Base-by-base conservation (phyloP, 2,888 invertebrate genomes). In the Fragum fragum region DNA sequence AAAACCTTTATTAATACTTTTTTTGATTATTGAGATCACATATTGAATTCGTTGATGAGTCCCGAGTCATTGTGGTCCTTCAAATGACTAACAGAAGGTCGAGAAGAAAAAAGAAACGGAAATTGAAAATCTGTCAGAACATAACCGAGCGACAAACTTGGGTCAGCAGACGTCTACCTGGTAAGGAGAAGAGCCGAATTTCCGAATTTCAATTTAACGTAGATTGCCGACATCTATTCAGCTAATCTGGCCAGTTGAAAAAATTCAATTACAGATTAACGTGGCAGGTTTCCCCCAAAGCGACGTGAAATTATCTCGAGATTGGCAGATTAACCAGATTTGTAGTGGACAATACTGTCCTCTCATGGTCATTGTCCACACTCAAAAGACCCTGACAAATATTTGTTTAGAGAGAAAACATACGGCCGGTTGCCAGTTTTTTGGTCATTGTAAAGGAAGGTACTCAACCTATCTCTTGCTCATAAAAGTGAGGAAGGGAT, bases 241-340 rank as follows among this genome's bases (percentile, higher is more conserved):
- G 66, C 77, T 79, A 77, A 81, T 79, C 77, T 72, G 72, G 70
- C 79, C 76, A 70, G 59, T 68, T 72, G 85, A 81, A 79, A 84
- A 63, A 85, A 74, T 81, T 81, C 76, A 85, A 85, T 85, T 85
- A 85, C 76, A 85, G 81, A 85, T 84, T 84, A 82, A 61, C 78
- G 21, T 63, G 76, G 70, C 69, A 42, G 47, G 57, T 57, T 70
- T 36, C 3, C 66, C 69, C 73, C 61, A 72, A 76, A 79, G 76
- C 75, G 79, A 70, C 57, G 57, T 53, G 70, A 75, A 75, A 79
- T 73, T 82, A 76, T 82, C 76, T 69, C 68, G 23, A 73, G 53
- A 73, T 73, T 26, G 73, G 61, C 66, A 78, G 57, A 69, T 78
- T 78, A 68, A 68, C 26, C 42, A 73, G 57, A 78, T 69, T 78